phyloP scores from a whole-genome alignment of 2,888 invertebrate species.

The Anthoptus insignis region DNA sequence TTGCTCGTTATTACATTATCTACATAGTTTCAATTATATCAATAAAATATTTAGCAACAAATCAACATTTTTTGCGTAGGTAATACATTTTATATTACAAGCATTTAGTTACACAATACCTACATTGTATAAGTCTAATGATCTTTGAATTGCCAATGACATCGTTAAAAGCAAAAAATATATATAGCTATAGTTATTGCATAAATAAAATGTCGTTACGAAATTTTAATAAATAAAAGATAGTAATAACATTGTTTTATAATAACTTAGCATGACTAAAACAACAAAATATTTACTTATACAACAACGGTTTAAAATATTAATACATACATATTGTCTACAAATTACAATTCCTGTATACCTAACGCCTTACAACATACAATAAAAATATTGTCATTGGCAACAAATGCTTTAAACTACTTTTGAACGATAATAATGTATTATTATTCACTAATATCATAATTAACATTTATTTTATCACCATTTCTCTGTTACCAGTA shows the following conservation, averaged over 20 bases:
- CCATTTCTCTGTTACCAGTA: slow-evolving; percentile 23
- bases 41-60: slow-evolving; percentile 58
- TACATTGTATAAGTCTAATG: slow-evolving; percentile 41
- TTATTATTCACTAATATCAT: slow-evolving; percentile 4
- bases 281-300: neutral
- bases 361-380: slow-evolving; percentile 9
- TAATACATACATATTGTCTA: slow-evolving; percentile 11
- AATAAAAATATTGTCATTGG: slow-evolving; percentile 71
- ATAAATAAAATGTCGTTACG: too few relatives aligned
- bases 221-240: too few relatives aligned
- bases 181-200: neutral
- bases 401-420: slow-evolving; percentile 58
- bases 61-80: slow-evolving; percentile 54
- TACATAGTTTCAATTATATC: slow-evolving; percentile 45
- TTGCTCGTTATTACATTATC: slow-evolving; percentile 52
- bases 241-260: too few relatives aligned
- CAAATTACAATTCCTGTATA: slow-evolving; percentile 13
- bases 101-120: slow-evolving; percentile 21
- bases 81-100: slow-evolving; percentile 40
- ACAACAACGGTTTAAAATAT: neutral
- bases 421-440: slow-evolving; percentile 7
- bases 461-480: slow-evolving; percentile 8
- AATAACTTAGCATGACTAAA: too few relatives aligned
- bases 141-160: slow-evolving; percentile 71
- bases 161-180: slow-evolving; percentile 34